Evolutionary conservation across 1,140 invertebrate species (phyloP), one percentile per base, ranked within the genome.

Genomic region (Drosophila pallidifrons): DNA sequence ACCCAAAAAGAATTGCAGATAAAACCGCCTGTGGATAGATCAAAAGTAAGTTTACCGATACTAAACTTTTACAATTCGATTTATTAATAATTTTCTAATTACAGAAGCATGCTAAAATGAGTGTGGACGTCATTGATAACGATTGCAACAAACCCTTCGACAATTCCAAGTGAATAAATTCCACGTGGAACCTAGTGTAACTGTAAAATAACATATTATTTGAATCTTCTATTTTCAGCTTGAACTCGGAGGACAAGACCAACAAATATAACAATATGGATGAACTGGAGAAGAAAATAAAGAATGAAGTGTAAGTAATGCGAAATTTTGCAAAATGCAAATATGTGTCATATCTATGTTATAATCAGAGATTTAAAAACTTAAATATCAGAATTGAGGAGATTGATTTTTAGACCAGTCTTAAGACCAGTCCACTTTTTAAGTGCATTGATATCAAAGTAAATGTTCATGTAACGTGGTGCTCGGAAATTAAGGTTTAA

Each of bases 91-190:
- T 25, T 8, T 11, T 7, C 10, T 3, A 13, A 32, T 13, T 30
- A 5, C 67, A 92, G 91, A 91, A 91, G 80, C 77, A 92, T 92
- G 91, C 76, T 77, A 92, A 82, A 83, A 92, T 92, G 92, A 92
- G 91, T 89, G 89, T 92, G 66, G 91, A 92, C 77, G 86, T 92
- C 54, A 91, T 92, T 71, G 91, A 89, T 75, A 92, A 92, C 81
- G 90, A 92, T 82, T 91, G 75, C 51, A 92, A 92, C 57, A 92
- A 92, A 75, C 74, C 89, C 65, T 89, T 89, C 63, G 91, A 92
- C 49, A 89, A 92, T 77, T 81, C 80, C 70, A 92, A 82, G 91
- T 92, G 52, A 81, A 82, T 79, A 41, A 10, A 16, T 1, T 7
- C 5, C 2, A 10, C 43, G 35, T 60, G 5, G 1, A 6, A 25